Conservation (phyloP, 2,113 vertebrate genomes). For the Oreocharis arfaki region DNA sequence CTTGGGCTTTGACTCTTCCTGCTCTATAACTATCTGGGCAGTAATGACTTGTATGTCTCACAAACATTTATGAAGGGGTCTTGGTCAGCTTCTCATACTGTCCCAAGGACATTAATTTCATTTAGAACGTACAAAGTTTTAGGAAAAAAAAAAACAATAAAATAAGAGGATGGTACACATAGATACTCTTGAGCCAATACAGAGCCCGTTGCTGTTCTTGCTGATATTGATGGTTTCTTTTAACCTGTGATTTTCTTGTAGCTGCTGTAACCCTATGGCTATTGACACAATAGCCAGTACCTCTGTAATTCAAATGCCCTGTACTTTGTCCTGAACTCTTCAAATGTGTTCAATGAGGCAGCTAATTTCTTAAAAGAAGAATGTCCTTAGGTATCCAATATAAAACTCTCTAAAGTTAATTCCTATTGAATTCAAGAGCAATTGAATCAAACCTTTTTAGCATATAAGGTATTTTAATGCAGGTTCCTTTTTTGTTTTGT, state of each 20-base stretch:
- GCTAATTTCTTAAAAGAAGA: not conserved
- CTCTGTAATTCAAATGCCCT: not conserved
- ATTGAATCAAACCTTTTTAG: not conserved
- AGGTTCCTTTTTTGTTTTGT: not conserved
- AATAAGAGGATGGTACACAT: not conserved
- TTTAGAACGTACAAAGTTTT: not conserved
- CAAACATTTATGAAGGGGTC: not conserved
- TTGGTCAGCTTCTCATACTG: not conserved
- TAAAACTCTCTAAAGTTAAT: not conserved
- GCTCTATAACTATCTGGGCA: not conserved
- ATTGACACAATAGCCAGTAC: not conserved
- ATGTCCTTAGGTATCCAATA: not conserved
- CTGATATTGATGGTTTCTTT: not conserved
- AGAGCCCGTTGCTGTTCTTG: not conserved
- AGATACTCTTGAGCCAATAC: not conserved
- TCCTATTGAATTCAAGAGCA: not conserved
- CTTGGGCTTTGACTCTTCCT: not conserved
- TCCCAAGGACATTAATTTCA: not conserved
- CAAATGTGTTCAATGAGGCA: not conserved
- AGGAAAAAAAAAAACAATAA: accelerated
- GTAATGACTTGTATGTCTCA: not conserved
- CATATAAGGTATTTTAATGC: not conserved
- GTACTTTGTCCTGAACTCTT: not conserved
- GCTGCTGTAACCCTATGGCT: not conserved
- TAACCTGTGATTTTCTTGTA: not conserved